Evolutionary conservation across 1,140 invertebrate species (phyloP), one percentile per base, ranked within the genome.

Genomic region (Aphelinus certus): DNA sequence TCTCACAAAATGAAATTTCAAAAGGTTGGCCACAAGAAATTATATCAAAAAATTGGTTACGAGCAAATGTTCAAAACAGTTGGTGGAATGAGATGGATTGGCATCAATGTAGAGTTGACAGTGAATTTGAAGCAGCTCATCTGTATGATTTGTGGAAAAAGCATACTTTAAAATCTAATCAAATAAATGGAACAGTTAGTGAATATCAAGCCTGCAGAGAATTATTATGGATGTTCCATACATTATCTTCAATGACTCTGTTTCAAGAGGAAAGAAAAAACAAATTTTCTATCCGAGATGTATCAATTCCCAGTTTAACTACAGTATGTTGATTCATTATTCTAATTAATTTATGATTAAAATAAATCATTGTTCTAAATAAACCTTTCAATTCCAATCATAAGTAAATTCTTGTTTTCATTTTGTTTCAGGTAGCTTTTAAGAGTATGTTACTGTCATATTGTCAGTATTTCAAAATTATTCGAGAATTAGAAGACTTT

Each of bases 251-350:
- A 43, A 87, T 83, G 83, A 74, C 77, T 60, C 45, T 87, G 7
- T 88, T 85, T 81, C 80, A 84, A 76, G 71, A 80, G 63, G 77
- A 80, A 63, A 75, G 71, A 46, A 69, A 78, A 6, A 72, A 58
- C 45, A 58, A 80, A 43, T 88, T 83, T 76, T 70, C 42, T 61
- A 77, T 87, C 71, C 69, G 79, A 26, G 75, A 82, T 9, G 63
- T 88, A 51, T 85, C 87, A 9, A 83, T 88, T 78, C 83, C 86
- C 5, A 88, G 88, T 82, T 81, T 88, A 78, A 84, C 84, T 56
- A 78, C 78, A 51, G 84, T 86, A 75, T 80, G 79, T 66, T 65
- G 47, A 55, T 60, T 26, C 26, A 26, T 10, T 3, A 51, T 56
- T 56, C 43, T 7, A 65, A 71, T 65, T 63, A 43, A 7, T 60